A percentile compares a stretch with the other conserved stretches of the same genome.
Evolutionary conservation across 2,797 vertebrate species (phyloP).

Genomic region (Glossophaga mutica): DNA sequence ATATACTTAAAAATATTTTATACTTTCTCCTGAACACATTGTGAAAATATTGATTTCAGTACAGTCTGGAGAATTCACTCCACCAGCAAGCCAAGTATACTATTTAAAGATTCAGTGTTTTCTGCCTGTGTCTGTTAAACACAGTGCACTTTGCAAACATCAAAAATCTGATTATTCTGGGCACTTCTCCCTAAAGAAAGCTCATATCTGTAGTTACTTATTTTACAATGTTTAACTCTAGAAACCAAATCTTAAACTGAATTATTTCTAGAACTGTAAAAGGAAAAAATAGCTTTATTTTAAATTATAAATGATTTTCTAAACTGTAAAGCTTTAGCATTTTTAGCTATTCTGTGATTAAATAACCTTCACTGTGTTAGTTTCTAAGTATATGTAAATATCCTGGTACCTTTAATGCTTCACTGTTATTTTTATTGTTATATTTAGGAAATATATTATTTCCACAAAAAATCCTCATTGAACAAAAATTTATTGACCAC

Average conservation of each 20-base stretch:
- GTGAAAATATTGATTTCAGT: conserved; percentile 38
- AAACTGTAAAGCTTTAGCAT: background rate
- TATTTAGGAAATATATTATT: background rate
- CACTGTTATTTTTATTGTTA: background rate
- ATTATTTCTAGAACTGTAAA: background rate
- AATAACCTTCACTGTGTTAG: background rate
- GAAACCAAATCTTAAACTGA: background rate
- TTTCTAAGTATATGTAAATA: background rate
- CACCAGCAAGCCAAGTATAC: background rate
- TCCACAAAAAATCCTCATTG: background rate
- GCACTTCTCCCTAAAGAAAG: conserved; percentile 15
- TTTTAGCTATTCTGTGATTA: background rate
- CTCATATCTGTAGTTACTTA: background rate
- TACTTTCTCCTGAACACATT: background rate
- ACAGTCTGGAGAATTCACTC: conserved; percentile 1
- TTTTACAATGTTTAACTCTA: background rate
- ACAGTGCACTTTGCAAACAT: background rate
- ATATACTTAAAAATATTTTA: conserved; percentile 3
- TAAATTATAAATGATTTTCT: background rate
- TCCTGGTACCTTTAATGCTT: background rate
- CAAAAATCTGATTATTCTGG: conserved; percentile 39
- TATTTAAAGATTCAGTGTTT: conserved; percentile 46
- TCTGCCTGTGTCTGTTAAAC: background rate
- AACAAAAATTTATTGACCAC: background rate
- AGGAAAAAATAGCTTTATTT: background rate